A percentile compares a stretch with the other conserved stretches of the same genome.
Evolutionary conservation across 2,888 invertebrate species (phyloP).

Genomic region (Zaprionus bogoriensis): DNA sequence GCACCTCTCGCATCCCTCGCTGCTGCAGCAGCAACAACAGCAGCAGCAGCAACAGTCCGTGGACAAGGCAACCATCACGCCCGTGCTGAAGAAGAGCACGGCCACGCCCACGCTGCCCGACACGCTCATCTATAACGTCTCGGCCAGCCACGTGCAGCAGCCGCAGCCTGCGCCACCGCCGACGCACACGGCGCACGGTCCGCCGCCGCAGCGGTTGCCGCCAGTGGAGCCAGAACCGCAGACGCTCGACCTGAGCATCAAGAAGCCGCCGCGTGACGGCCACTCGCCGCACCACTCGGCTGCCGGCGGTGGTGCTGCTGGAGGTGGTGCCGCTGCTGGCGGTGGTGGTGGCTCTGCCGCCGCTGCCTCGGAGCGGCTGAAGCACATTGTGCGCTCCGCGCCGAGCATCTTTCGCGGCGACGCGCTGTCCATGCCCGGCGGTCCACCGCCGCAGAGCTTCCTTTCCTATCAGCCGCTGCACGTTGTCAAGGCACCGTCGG

Average conservation of each 20-base stretch:
- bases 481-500: constrained; percentile 61
- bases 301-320: constrained; percentile 20
- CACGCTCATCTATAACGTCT: constrained; percentile 78
- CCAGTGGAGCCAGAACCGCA: constrained; percentile 85
- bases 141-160: constrained; percentile 44
- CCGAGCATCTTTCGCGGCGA: constrained; percentile 73
- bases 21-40: constrained; percentile 62
- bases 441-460: constrained; percentile 72
- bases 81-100: constrained; percentile 81
- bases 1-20: constrained; percentile 60
- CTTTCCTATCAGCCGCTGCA: constrained; percentile 81
- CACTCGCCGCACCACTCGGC: constrained; percentile 77
- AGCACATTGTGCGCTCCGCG: constrained; percentile 77
- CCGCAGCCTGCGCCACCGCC: constrained; percentile 69
- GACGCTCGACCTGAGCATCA: constrained; percentile 90
- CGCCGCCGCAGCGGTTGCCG: constrained; percentile 84
- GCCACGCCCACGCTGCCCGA: constrained; percentile 66
- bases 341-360: constrained; percentile 27
- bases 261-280: constrained; percentile 85
- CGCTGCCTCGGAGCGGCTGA: constrained; percentile 47
- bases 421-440: constrained; percentile 57
- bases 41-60: constrained; percentile 6
- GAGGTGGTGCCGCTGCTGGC: constrained; percentile 15
- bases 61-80: constrained; percentile 88
- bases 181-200: constrained; percentile 71